Percentiles rank a stretch among this genome's conserved stretches.
phyloP scores from a whole-genome alignment of 2,797 vertebrate species.

The Avahi laniger region DNA sequence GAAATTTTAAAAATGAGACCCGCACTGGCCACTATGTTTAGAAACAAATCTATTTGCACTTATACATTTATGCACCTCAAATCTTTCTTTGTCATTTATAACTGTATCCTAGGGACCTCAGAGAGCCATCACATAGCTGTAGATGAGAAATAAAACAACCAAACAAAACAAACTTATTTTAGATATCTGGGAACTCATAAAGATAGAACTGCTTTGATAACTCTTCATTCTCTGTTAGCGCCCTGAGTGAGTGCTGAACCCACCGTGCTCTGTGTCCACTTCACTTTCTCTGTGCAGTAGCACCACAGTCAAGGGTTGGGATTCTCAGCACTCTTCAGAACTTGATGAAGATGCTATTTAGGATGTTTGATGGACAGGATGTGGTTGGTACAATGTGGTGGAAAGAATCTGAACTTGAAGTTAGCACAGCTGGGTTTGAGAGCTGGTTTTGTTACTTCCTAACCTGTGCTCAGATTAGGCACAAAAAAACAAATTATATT shows the following conservation, averaged over 20 bases:
- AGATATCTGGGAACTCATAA: constrained; percentile 8
- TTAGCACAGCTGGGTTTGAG: not conserved
- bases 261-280: not conserved
- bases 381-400: not conserved
- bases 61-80: constrained; percentile 17
- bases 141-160: not conserved
- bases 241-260: not conserved
- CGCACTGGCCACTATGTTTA: not conserved
- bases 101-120: not conserved
- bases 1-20: not conserved
- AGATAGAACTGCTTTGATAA: not conserved
- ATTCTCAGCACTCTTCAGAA: not conserved
- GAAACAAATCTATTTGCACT: constrained; percentile 36
- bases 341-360: not conserved
- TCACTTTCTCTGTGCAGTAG: not conserved
- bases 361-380: not conserved
- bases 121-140: not conserved
- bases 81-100: constrained; percentile 46
- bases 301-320: not conserved
- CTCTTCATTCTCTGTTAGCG: not conserved
- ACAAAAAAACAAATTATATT: not conserved
- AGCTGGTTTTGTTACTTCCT: not conserved
- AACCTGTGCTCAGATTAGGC: not conserved
- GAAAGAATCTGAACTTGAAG: not conserved
- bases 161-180: not conserved